phyloP scores from a whole-genome alignment of 2,113 vertebrate species.

The Alaudala cheleensis region DNA sequence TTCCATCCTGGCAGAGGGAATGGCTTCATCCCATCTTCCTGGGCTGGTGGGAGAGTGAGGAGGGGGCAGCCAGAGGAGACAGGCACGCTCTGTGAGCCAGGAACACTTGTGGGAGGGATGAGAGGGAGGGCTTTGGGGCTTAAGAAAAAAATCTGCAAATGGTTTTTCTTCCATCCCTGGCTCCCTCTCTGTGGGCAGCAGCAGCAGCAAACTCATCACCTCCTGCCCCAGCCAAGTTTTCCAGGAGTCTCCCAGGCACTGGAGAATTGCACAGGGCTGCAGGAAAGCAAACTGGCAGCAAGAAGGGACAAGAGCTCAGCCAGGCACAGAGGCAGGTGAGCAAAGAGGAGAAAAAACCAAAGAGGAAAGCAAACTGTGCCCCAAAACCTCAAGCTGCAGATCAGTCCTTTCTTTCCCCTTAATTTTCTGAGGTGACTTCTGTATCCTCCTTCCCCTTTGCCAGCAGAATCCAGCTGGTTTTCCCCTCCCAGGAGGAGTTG shows the following conservation, averaged over 20 bases:
- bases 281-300: background rate
- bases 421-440: background rate
- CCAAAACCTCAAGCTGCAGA: background rate
- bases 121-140: background rate
- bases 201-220: background rate
- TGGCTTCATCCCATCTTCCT: background rate
- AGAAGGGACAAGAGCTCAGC: background rate
- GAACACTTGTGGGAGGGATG: background rate
- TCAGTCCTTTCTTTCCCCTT: background rate
- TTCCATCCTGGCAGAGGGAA: background rate
- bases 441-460: background rate
- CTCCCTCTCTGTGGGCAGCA: background rate
- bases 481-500: background rate
- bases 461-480: background rate
- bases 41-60: fast-evolving
- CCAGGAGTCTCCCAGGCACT: background rate
- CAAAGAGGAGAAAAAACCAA: background rate
- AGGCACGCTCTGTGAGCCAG: background rate
- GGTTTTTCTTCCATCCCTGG: background rate
- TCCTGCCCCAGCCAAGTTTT: background rate
- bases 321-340: background rate
- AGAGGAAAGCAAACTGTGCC: background rate
- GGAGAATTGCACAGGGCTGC: background rate
- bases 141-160: background rate
- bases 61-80: background rate